These are phyloP conservation scores for Eupithecia vulgata DNA, from an alignment of 2,888 invertebrate species.

Conservation along the genomic window DNA sequence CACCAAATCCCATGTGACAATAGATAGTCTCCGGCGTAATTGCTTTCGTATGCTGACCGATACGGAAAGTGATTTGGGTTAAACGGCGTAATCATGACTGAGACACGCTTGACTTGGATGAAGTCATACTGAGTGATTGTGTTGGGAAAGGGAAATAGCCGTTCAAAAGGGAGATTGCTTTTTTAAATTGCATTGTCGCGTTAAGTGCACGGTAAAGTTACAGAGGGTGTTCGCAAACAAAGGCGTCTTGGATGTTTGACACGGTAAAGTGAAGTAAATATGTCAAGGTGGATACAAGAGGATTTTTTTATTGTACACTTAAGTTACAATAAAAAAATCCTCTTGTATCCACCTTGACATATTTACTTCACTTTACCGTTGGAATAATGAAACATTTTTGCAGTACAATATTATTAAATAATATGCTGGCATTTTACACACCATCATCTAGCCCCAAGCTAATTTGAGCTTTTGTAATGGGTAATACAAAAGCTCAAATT, in stretches of 20 bases:
- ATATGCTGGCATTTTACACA: too few species aligned
- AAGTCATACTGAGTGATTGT: conserved; percentile 23
- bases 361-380: too few species aligned
- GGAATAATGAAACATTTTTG: too few species aligned
- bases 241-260: not conserved
- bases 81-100: conserved; percentile 36
- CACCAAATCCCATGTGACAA: conserved; percentile 36
- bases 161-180: conserved; percentile 7
- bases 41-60: conserved; percentile 31
- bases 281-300: not conserved
- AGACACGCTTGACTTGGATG: conserved; percentile 22
- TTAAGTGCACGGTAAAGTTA: not conserved
- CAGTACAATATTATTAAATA: too few species aligned
- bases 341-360: too few species aligned
- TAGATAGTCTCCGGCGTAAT: conserved; percentile 39
- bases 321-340: too few species aligned
- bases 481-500: too few species aligned
- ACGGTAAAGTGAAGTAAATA: not conserved
- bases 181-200: conserved; percentile 6
- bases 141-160: conserved; percentile 6
- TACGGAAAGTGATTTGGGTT: conserved; percentile 40
- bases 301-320: too few species aligned
- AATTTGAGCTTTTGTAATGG: too few species aligned
- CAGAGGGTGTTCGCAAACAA: not conserved
- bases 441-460: too few species aligned